phyloP scores from a whole-genome alignment of 1,140 invertebrate species.

The Drosophila carrolli region DNA sequence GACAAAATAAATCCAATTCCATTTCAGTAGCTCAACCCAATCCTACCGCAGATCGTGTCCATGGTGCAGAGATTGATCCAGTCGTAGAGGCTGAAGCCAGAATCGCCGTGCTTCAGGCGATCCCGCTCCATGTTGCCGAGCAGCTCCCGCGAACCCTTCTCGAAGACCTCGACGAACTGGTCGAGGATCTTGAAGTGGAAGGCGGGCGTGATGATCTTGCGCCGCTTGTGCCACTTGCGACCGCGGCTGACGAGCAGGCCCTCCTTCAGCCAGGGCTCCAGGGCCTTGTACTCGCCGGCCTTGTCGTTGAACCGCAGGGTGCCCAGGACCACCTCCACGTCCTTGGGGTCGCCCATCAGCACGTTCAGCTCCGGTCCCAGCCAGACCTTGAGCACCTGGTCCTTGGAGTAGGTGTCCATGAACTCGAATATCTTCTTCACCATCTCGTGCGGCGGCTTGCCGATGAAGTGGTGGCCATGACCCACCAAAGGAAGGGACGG shows the following conservation, averaged over 20 bases:
- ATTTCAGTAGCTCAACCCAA: too few species aligned
- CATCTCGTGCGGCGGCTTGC: conserved; percentile 57
- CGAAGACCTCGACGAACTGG: conserved; percentile 90
- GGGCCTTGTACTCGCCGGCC: conserved; percentile 87
- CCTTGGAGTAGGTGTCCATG: conserved; percentile 48
- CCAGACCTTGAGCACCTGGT: conserved; percentile 85
- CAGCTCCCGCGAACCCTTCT: conserved; percentile 88
- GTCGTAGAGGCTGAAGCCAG: conserved; percentile 87
- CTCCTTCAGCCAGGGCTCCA: conserved; percentile 90
- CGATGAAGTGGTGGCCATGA: conserved; percentile 73
- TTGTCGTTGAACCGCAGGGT: conserved; percentile 73
- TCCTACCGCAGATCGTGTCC: conserved; percentile 90
- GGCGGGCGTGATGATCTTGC: conserved; percentile 93
- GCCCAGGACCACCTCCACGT: conserved; percentile 69
- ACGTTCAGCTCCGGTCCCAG: conserved; percentile 74
- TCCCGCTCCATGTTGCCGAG: conserved; percentile 86
- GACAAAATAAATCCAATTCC: too few species aligned
- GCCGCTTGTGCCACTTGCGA: conserved; percentile 90
- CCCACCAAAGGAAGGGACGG: conserved; percentile 67
- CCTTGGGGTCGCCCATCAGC: conserved; percentile 65
- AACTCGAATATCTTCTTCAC: conserved; percentile 29
- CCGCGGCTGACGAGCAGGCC: conserved; percentile 88
- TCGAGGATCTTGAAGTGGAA: conserved; percentile 95
- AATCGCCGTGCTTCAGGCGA: conserved; percentile 26
- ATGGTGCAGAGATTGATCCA: conserved; percentile 89